phyloP scores from a whole-genome alignment of 2,113 vertebrate species.

The Phaetusa simplex region DNA sequence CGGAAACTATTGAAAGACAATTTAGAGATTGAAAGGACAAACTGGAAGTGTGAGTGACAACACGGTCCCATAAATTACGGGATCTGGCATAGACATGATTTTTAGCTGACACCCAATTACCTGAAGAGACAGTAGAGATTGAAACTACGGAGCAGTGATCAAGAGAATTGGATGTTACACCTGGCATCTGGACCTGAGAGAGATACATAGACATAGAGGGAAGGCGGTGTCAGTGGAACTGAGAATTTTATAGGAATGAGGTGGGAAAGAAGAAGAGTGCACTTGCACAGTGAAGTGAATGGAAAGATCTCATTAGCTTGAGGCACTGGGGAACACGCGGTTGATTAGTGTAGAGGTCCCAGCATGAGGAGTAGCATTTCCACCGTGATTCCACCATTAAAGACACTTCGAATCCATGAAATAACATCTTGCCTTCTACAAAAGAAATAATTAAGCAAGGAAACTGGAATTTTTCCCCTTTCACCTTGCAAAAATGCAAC shows the following conservation, averaged over 20 bases:
- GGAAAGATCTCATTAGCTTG: background rate
- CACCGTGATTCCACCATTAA: background rate
- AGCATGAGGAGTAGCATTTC: background rate
- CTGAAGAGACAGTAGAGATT: background rate
- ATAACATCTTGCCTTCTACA: background rate
- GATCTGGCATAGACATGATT: background rate
- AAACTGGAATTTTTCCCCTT: background rate
- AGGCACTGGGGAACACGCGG: background rate
- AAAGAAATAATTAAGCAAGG: background rate
- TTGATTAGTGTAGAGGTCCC: background rate
- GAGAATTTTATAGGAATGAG: background rate
- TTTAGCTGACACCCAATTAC: background rate
- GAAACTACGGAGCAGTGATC: background rate
- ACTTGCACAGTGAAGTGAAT: background rate
- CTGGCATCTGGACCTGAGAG: background rate
- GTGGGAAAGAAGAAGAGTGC: background rate
- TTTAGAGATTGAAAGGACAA: background rate
- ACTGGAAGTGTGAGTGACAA: background rate
- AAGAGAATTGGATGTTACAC: background rate
- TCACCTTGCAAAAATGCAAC: background rate
- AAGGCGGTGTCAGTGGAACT: background rate
- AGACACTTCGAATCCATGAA: background rate
- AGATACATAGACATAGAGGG: background rate
- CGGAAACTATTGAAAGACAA: background rate
- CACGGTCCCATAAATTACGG: background rate